Evolutionary conservation across 92 coral and sea anemone species (phyloP), one percentile per base, ranked within the genome.

Genomic region (Virgularia gustaviana): DNA sequence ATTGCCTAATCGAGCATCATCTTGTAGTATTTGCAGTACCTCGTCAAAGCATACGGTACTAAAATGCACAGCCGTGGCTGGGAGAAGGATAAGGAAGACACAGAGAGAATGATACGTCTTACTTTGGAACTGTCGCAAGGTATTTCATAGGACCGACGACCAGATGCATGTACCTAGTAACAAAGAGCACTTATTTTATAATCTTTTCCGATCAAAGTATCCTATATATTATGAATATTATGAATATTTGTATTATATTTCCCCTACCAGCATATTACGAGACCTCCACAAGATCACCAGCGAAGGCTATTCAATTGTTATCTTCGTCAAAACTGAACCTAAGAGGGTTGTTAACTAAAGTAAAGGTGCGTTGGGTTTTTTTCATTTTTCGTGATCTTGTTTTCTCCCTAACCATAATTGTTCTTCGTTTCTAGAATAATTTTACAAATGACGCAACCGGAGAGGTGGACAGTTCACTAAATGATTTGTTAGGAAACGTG

Each of bases 271-370:
- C 90, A 2, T 89, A 87, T 73, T 42, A 31, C 34, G 74, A 85
- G 25, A 88, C 85, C n/a, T n/a, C n/a, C n/a, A n/a, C n/a, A n/a
- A n/a, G n/a, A n/a, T n/a, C n/a, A 54, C 80, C 71, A 8, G 39
- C 78, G 24, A 79, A 87, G 78, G 80, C 94, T 41, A 61, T 89
- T 1, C 96, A 87, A 68, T 87, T 94, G 27, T 84, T 94, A 60
- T 94, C 99, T 16, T 87, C 99, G 9, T 91, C 94, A 1, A 92
- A 92, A 57, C 88, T 92, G 6, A 85, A 66, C 43, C 78, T 92
- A 32, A 92, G 85, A 61, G 96, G 90, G 58, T 77, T 92, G 55
- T 70, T 92, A 22, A 32, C 96, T 32, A 92, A 80, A 57, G 83
- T 85, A 16, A 90, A 87, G 85, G 98, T 92, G 35, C 28, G 89